phyloP scores from a whole-genome alignment of 2,797 vertebrate species.

The Alosa sapidissima region DNA sequence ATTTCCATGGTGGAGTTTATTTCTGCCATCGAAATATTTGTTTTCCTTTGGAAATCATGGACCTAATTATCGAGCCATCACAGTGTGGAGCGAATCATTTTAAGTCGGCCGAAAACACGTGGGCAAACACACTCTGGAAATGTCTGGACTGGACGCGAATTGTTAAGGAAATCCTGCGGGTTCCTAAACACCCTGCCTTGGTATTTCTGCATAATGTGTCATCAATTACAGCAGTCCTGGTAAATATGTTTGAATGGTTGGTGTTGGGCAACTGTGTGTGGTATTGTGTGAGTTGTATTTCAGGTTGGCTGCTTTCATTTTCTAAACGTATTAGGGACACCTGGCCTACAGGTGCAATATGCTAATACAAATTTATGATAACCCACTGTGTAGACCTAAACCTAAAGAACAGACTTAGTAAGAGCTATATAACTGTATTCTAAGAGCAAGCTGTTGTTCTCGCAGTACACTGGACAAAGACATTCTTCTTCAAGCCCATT shows the following conservation, averaged over 20 bases:
- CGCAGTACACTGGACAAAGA: too few relatives aligned
- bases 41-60: conserved; percentile 22
- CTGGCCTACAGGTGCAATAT: background rate
- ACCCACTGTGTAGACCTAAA: background rate
- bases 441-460: too few relatives aligned
- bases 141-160: background rate
- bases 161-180: background rate
- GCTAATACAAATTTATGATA: background rate
- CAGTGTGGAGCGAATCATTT: background rate
- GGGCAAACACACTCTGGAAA: background rate
- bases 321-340: background rate
- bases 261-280: background rate
- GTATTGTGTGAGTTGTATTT: background rate
- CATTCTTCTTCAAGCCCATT: background rate
- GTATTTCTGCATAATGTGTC: background rate
- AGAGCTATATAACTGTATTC: background rate
- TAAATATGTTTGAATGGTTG: background rate
- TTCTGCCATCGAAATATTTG: conserved; percentile 8
- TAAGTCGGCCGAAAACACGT: background rate
- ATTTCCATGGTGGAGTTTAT: background rate
- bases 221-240: background rate
- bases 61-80: background rate
- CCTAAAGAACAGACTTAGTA: background rate
- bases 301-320: background rate
- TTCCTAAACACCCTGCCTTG: background rate